These are phyloP conservation scores for Micrasema longulum DNA, from an alignment of 1,140 invertebrate genomes.

Conservation along the genomic window DNA sequence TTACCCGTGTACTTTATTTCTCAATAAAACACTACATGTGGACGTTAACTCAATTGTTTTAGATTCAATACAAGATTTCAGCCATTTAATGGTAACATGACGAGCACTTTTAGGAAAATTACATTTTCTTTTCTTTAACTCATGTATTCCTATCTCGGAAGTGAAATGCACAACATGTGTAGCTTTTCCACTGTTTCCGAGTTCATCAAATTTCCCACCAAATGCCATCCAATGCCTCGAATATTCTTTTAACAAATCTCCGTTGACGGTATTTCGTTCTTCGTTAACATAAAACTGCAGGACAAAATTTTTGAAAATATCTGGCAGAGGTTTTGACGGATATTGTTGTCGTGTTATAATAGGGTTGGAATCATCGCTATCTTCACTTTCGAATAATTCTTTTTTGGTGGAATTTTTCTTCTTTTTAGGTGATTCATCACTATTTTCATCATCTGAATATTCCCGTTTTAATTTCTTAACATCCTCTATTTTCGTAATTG, in stretches of 20 bases:
- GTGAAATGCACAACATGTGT: constrained; percentile 67
- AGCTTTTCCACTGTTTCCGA: constrained; percentile 59
- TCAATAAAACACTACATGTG: constrained; percentile 57
- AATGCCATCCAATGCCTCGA: constrained; percentile 69
- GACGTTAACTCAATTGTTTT: constrained; percentile 59
- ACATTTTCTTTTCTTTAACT: constrained; percentile 59
- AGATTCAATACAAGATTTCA: constrained; percentile 65
- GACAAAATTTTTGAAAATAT: constrained; percentile 58
- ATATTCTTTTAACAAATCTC: constrained; percentile 59
- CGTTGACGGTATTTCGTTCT: constrained; percentile 60
- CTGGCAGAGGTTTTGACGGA: constrained; percentile 19
- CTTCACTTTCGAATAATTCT: not conserved
- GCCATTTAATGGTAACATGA: constrained; percentile 68
- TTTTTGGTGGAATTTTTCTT: constrained; percentile 11
- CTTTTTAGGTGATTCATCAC: constrained; percentile 52
- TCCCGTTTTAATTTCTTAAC: constrained; percentile 40
- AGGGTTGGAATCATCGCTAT: not conserved
- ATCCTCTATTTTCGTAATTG: constrained; percentile 27
- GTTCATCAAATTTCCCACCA: constrained; percentile 64
- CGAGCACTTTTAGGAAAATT: constrained; percentile 60
- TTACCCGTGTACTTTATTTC: too few relatives aligned
- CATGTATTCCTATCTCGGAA: constrained; percentile 58
- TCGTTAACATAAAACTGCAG: constrained; percentile 61
- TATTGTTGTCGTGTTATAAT: not conserved
- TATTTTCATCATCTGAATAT: constrained; percentile 51